Conservation (phyloP, 2,888 invertebrate genomes). For the Linnaemya tessellans region DNA sequence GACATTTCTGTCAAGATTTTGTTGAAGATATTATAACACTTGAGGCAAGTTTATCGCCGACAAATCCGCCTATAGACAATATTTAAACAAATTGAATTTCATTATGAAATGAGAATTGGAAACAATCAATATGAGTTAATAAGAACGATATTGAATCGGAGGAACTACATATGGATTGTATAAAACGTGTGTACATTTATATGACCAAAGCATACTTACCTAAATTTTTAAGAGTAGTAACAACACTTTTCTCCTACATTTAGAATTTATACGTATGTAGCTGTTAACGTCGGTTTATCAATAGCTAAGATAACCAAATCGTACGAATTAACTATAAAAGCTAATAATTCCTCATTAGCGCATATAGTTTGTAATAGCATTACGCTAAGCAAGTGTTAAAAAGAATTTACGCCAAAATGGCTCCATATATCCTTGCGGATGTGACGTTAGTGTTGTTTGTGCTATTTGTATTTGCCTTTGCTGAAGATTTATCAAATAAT, state of each 20-base stretch:
- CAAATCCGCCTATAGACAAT: no score
- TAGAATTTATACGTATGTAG: constrained; percentile 11
- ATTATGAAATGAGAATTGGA: no score
- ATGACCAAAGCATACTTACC: neutral
- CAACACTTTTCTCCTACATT: neutral
- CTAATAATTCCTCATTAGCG: constrained; percentile 59
- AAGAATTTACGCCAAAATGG: constrained; percentile 59
- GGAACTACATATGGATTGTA: no score
- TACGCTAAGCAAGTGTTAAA: constrained; percentile 57
- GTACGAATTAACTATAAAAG: constrained; percentile 75
- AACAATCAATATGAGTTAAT: no score
- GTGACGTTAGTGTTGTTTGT: constrained; percentile 73
- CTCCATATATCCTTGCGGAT: constrained; percentile 72
- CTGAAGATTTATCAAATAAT: constrained; percentile 62
- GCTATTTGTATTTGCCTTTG: constrained; percentile 68
- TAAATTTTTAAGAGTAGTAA: constrained; percentile 1
- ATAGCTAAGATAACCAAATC: constrained; percentile 55
- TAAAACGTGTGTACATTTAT: neutral
- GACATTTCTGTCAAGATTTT: no score
- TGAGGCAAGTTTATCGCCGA: no score
- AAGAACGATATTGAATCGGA: neutral
- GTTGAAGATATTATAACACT: no score
- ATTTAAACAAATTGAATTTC: no score
- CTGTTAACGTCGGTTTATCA: constrained; percentile 28
- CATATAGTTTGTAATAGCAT: constrained; percentile 72